These are phyloP conservation scores for Rhabdophis nuchalis DNA, from an alignment of 2,797 vertebrate genomes.

Conservation along the genomic window DNA sequence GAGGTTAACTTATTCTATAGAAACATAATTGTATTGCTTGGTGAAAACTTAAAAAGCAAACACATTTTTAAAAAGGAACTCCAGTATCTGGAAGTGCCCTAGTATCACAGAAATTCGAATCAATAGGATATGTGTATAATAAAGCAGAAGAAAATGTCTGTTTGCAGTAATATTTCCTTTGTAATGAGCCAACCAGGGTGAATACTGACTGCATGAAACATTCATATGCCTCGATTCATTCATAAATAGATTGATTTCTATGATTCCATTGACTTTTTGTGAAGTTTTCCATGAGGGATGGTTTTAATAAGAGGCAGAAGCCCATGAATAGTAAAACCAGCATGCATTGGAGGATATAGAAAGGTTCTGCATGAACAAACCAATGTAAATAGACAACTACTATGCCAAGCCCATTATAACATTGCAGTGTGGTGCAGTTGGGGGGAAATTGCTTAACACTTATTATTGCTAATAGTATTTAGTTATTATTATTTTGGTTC, in stretches of 20 bases:
- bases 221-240: neutral
- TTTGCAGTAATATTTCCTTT: conserved; percentile 22
- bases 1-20: neutral
- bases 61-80: neutral
- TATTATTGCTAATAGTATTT: neutral
- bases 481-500: neutral
- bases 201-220: conserved; percentile 31
- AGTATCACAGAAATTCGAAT: conserved; percentile 43
- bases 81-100: conserved; percentile 6
- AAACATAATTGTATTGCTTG: neutral
- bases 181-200: conserved; percentile 13
- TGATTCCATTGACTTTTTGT: neutral
- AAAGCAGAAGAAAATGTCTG: neutral
- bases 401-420: neutral
- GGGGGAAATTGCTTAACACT: neutral
- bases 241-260: conserved; percentile 34
- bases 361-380: neutral
- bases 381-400: neutral
- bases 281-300: conserved; percentile 33
- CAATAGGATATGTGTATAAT: conserved; percentile 22
- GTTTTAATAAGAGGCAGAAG: conserved; percentile 35
- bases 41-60: neutral
- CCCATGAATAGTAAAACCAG: conserved; percentile 5
- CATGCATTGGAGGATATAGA: neutral
- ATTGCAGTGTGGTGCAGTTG: neutral